Percentiles rank a stretch among this genome's conserved stretches.
Conservation (phyloP, 2,113 vertebrate genomes). For the Psammodynastes pulverulentus region DNA sequence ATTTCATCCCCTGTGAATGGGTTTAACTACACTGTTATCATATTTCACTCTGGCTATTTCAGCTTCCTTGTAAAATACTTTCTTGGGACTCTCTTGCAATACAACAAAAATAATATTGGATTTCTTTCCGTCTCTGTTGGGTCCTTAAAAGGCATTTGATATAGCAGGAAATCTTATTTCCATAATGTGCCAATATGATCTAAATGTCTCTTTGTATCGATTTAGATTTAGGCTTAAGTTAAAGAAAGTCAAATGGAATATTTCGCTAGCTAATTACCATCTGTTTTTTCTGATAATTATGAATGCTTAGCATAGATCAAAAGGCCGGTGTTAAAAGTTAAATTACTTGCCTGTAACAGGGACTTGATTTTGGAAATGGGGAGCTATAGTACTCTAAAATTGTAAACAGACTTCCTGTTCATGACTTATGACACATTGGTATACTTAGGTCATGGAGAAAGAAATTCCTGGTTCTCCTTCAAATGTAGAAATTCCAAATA, state of each 20-base stretch:
- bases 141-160: constrained; percentile 25
- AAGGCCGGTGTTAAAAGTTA: neutral
- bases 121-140: neutral
- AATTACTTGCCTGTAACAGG: neutral
- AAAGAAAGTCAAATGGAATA: neutral
- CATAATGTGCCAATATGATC: neutral
- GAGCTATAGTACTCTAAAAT: neutral
- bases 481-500: neutral
- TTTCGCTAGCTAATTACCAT: neutral
- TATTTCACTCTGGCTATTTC: constrained; percentile 27
- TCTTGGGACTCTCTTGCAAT: neutral
- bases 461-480: neutral
- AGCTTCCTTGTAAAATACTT: constrained; percentile 13
- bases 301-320: neutral
- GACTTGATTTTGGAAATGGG: neutral
- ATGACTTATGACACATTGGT: neutral
- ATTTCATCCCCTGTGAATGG: constrained; percentile 40
- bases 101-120: constrained; percentile 22
- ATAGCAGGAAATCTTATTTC: constrained; percentile 10
- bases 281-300: neutral
- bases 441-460: neutral
- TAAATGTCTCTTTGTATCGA: neutral
- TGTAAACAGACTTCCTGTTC: neutral
- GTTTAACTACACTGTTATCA: constrained; percentile 56
- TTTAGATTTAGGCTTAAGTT: neutral